Conservation (phyloP, 2,113 vertebrate species). For the Mesitornis unicolor region DNA sequence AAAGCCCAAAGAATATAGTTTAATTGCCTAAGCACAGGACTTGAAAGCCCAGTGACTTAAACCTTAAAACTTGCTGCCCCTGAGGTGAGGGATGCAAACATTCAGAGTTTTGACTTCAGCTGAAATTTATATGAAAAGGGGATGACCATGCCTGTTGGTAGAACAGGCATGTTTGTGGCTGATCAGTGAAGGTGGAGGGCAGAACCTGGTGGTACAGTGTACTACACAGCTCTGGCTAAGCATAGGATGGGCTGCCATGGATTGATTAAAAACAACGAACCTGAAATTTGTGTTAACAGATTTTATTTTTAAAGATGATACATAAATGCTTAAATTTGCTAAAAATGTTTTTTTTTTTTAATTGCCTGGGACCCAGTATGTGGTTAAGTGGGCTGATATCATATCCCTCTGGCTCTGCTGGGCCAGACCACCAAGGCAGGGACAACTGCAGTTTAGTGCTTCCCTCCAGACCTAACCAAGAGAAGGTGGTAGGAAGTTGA, state of each 20-base stretch:
- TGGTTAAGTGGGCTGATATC: not conserved
- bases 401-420: not conserved
- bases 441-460: not conserved
- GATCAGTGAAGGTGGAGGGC: not conserved
- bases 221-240: not conserved
- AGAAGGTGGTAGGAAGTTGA: not conserved
- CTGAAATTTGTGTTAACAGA: not conserved
- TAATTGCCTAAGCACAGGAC: not conserved
- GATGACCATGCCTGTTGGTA: not conserved
- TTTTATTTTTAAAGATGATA: not conserved
- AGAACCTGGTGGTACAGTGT: fast-evolving
- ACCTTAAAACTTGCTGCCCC: not conserved
- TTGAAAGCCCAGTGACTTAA: not conserved
- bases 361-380: not conserved
- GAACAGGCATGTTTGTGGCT: not conserved
- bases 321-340: not conserved
- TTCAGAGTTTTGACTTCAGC: not conserved
- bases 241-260: not conserved
- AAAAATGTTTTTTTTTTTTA: not conserved
- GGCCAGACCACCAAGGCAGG: too few relatives aligned
- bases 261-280: not conserved
- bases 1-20: not conserved
- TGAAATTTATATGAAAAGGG: not conserved
- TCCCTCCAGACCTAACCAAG: not conserved
- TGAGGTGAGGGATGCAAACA: not conserved